Evolutionary conservation across 1,140 invertebrate species (phyloP).

Genomic region (Druon quercuslanigerum): DNA sequence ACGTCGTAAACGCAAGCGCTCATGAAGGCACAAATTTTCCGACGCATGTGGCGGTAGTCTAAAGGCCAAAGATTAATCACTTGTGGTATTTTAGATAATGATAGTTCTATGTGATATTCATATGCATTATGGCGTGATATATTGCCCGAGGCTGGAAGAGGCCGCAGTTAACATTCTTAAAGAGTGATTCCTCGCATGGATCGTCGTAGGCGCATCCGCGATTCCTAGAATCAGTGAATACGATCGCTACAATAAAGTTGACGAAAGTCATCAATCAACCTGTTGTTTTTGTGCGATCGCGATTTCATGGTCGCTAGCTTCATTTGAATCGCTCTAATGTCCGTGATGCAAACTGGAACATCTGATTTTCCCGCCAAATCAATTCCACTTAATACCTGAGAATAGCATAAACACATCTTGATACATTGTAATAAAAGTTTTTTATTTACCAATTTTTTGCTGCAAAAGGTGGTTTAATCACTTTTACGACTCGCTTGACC

Average conservation of each 20-base stretch:
- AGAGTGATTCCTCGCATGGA: conserved; percentile 49
- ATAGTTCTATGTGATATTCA: conserved; percentile 55
- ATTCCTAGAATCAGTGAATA: conserved; percentile 15
- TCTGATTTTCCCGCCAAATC: background rate
- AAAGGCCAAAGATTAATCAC: conserved; percentile 62
- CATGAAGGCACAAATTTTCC: conserved; percentile 37
- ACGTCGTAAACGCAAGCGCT: conserved; percentile 40
- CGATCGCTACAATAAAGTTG: conserved; percentile 5
- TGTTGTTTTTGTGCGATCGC: conserved; percentile 4
- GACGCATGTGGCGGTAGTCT: conserved; percentile 43
- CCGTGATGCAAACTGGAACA: background rate
- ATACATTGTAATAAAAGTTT: no score
- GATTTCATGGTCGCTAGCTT: conserved; percentile 1
- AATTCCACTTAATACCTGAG: background rate
- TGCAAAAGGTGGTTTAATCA: background rate
- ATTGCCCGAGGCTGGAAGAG: conserved; percentile 49
- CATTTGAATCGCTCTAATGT: background rate
- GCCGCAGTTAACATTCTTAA: conserved; percentile 56
- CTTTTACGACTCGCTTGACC: background rate
- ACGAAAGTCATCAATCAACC: conserved; percentile 31
- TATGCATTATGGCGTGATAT: conserved; percentile 54
- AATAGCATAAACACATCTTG: no score
- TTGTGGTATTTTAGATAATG: conserved; percentile 61
- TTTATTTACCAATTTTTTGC: no score
- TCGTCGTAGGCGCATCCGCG: conserved; percentile 29